Conservation (phyloP, 2,888 invertebrate species). For the Protophormia terraenovae region DNA sequence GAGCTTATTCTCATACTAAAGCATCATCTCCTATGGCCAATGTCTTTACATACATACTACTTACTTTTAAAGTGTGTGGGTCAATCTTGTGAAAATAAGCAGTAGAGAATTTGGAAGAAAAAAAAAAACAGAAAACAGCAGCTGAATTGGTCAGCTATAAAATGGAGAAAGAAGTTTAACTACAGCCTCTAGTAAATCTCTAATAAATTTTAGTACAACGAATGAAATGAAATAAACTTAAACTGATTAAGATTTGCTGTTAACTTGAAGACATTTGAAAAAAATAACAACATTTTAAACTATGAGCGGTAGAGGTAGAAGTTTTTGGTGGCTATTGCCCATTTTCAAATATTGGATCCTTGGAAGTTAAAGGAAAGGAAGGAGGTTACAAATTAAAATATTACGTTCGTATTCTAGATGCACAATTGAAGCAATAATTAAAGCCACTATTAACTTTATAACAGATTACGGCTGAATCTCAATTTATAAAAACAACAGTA, state of each 20-base stretch:
- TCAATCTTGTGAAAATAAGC: conserved; percentile 38
- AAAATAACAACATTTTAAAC: conserved; percentile 13
- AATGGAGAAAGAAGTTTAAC: conserved; percentile 20
- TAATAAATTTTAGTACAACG: conserved; percentile 55
- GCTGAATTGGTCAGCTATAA: conserved; percentile 55
- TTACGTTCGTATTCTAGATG: too few relatives aligned
- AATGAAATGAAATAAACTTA: conserved; percentile 63
- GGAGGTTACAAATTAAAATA: too few relatives aligned
- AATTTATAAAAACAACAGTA: too few relatives aligned
- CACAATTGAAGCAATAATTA: too few relatives aligned
- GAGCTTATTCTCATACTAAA: conserved; percentile 40
- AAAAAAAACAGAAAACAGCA: conserved; percentile 41
- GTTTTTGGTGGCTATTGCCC: too few relatives aligned
- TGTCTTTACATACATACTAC: background rate
- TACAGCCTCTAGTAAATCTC: conserved; percentile 39
- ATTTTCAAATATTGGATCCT: too few relatives aligned
- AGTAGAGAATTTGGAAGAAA: background rate
- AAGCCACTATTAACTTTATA: too few relatives aligned
- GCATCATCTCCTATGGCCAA: conserved; percentile 32
- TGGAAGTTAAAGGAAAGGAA: too few relatives aligned
- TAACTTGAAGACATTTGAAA: conserved; percentile 49
- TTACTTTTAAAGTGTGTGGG: conserved; percentile 55
- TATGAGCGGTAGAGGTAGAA: background rate
- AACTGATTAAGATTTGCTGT: conserved; percentile 65
- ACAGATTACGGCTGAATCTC: too few relatives aligned